Conservation (phyloP, 1,140 invertebrate genomes). For the Bactericera cockerelli region DNA sequence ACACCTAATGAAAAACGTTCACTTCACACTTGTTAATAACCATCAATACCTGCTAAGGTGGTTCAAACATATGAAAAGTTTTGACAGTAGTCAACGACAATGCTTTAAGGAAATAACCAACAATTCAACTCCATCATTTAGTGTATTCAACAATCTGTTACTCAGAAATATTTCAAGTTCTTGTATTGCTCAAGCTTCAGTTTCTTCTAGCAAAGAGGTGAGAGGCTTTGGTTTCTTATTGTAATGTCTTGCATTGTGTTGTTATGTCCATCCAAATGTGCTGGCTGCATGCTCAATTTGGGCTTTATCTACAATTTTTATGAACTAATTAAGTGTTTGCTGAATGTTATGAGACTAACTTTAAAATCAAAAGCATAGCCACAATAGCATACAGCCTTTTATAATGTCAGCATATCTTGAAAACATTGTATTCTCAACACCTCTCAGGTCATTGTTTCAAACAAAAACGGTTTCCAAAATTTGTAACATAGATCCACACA, state of each 20-base stretch:
- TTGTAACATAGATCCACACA: too few relatives aligned
- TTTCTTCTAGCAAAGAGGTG: constrained; percentile 12
- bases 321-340: too few relatives aligned
- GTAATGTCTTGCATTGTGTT: background rate
- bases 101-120: constrained; percentile 7
- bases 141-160: background rate
- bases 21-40: constrained; percentile 9
- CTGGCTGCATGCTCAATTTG: too few relatives aligned
- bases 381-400: too few relatives aligned
- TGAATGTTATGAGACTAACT: too few relatives aligned
- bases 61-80: constrained; percentile 19
- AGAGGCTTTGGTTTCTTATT: constrained; percentile 10
- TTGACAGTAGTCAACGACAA: constrained; percentile 7
- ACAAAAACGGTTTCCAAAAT: too few relatives aligned
- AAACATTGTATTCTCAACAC: too few relatives aligned
- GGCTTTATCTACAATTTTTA: too few relatives aligned
- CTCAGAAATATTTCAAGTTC: constrained; percentile 13
- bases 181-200: background rate
- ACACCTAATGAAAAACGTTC: constrained; percentile 10
- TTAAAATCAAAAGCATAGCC: too few relatives aligned
- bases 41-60: constrained; percentile 16
- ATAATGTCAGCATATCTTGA: too few relatives aligned
- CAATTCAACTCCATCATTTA: background rate
- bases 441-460: too few relatives aligned
- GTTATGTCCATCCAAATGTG: background rate